Evolutionary conservation across 2,888 invertebrate species (phyloP).

Genomic region (Spatulosminthurus flaviceps): DNA sequence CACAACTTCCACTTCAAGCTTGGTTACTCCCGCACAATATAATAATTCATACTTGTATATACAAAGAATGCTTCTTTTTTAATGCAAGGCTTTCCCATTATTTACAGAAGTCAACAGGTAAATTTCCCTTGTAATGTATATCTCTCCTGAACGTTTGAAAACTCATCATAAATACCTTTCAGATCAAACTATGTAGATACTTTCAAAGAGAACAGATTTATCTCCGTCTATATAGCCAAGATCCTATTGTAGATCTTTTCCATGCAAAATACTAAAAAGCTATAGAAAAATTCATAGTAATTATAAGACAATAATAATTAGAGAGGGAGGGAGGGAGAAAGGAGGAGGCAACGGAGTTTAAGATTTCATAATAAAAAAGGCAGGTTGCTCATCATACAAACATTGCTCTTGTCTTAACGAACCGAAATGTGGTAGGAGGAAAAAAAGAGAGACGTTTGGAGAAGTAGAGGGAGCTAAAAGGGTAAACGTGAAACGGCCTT

Average conservation of each 20-base stretch:
- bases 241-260: too few relatives aligned
- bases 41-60: not conserved
- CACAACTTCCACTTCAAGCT: not conserved
- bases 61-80: not conserved
- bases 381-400: too few relatives aligned
- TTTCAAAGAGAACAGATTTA: too few relatives aligned
- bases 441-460: conserved; percentile 21
- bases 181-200: too few relatives aligned
- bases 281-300: too few relatives aligned
- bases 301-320: too few relatives aligned
- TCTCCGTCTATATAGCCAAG: too few relatives aligned
- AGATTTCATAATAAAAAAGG: not conserved
- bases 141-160: too few relatives aligned
- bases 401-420: not conserved
- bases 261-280: not conserved
- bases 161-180: too few relatives aligned
- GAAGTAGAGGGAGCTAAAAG: conserved; percentile 11
- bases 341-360: not conserved
- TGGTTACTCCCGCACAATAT: conserved; percentile 1
- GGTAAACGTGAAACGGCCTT: conserved; percentile 12
- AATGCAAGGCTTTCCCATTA: not conserved
- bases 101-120: too few relatives aligned
- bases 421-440: not conserved
- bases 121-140: too few relatives aligned
- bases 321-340: not conserved